Evolutionary conservation across 1,140 invertebrate species (phyloP), one percentile per base, ranked within the genome.

Genomic region (Saxidomus purpurata): DNA sequence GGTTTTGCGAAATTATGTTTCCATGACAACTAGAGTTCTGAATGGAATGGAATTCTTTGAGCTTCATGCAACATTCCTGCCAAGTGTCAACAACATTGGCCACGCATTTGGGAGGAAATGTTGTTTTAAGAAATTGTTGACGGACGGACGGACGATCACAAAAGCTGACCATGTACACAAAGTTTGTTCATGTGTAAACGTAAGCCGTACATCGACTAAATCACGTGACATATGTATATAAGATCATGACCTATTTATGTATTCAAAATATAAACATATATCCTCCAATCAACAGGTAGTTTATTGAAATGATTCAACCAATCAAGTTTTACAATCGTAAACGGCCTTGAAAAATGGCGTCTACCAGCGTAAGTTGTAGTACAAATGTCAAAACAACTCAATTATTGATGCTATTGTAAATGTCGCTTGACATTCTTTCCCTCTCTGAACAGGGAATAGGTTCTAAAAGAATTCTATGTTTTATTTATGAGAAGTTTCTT

Each of bases 361-460:
- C 88, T 52, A 71, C 85, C 82, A 77, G 90, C 76, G 90, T 91
- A 85, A 91, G 90, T n/a, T n/a, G n/a, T 90, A 84, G 87, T 89
- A 88, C 90, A 87, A 91, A 40, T 90, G 81, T 77, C 55, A 67
- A 80, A 49, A 38, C 43, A 67, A 25, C 31, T 31, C 28, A 19
- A 9, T 69, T 36, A 31, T 88, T 71, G 22, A 19, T 47, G 49
- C 36, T 17, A 52, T 36, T 49, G 4, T 36, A 22, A 22, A 34
- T 71, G 34, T 71, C 67, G 34, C 67, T 11, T 36, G 1, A 19
- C 28, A 71, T 9, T 31, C 2, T 71, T 38, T 31, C 17, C 25
- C 3, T 6, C 40, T 34, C 38, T 38, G 31, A 59, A 25, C 22
- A 31, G 9, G 9, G 19, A 28, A 38, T 61, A 59, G 11, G 22